Evolutionary conservation across 35 echinoderm and acorn worm genomes (phyloP), one percentile per base, ranked within the genome.

Genomic region (Hemicentrotus pulcherrimus): DNA sequence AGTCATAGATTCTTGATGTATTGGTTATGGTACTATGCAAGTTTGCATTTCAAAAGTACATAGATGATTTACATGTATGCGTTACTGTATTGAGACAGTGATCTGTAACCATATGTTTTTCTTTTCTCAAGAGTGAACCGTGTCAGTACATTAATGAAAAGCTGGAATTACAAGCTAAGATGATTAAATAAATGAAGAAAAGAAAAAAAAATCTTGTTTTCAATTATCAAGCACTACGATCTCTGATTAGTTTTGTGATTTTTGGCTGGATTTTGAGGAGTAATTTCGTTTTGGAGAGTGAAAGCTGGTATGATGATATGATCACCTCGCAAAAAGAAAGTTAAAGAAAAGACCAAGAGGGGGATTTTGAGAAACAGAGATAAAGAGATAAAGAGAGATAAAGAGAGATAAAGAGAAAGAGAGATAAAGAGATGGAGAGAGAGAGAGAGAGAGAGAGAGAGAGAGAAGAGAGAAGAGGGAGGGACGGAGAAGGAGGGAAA

Each of bases 161-260:
- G 65, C 65, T 78, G 65, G 65, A 78, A 78, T 78, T 78, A 78
- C 65, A 24, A 78, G 65, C 65, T 78, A 78, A 78, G 65, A 78
- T 78, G 65, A 78, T 78, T n/a, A 78, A 78, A 78, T 78, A 78
- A 78, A 78, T n/a, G 65, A 78, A 78, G 65, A 78, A 14, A 41
- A 41, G 3, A 59, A 78, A 41, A 41, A 59, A 78, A 78, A 78
- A 78, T 78, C 65, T 78, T 78, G 65, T 78, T 78, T 78, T 78
- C 65, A 78, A 78, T 78, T 78, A 78, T 78, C 24, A 78, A 78
- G 65, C 65, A 78, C 65, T 78, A 22, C 24, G 4, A 28, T 78
- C 19, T 22, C 65, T 78, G 19, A 22, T 28, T 78, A 78, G 65
- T 5, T 78, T 78, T 2, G 28, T 78, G 65, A 78, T 78, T 78